These are phyloP conservation scores for Globodera rostochiensis DNA, from an alignment of 1,140 invertebrate genomes.

Conservation along the genomic window DNA sequence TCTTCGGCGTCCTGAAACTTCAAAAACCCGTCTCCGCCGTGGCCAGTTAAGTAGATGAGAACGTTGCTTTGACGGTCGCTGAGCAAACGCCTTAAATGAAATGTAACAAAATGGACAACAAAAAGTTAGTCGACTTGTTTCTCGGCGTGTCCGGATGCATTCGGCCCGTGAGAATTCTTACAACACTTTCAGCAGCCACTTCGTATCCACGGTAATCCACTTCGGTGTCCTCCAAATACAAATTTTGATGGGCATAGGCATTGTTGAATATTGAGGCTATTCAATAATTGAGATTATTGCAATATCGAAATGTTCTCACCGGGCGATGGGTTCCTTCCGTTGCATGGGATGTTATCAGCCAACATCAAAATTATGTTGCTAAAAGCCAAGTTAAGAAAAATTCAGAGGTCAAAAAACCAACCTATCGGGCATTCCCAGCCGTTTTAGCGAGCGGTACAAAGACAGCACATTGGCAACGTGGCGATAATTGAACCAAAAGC, in stretches of 20 bases:
- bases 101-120: background rate
- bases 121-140: conserved; percentile 73
- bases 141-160: conserved; percentile 85
- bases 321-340: conserved; percentile 93
- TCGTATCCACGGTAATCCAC: conserved; percentile 98
- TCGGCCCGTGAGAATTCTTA: conserved; percentile 87
- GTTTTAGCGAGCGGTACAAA: conserved; percentile 94
- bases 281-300: conserved; percentile 24
- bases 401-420: conserved; percentile 50
- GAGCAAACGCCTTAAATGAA: conserved; percentile 72
- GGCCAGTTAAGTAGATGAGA: conserved; percentile 87
- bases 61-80: conserved; percentile 97
- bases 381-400: conserved; percentile 36
- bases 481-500: conserved; percentile 99
- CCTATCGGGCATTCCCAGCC: conserved; percentile 92
- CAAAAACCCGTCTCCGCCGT: conserved; percentile 97
- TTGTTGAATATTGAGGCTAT: conserved; percentile 91
- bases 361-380: conserved; percentile 92
- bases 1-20: conserved; percentile 99
- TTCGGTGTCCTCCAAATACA: conserved; percentile 92
- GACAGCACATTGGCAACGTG: conserved; percentile 98
- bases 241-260: conserved; percentile 94
- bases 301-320: conserved; percentile 67
- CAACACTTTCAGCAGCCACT: conserved; percentile 97
- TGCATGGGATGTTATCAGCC: conserved; percentile 99